Evolutionary conservation across 1,140 invertebrate species (phyloP).

Genomic region (Saccostrea glomerata): DNA sequence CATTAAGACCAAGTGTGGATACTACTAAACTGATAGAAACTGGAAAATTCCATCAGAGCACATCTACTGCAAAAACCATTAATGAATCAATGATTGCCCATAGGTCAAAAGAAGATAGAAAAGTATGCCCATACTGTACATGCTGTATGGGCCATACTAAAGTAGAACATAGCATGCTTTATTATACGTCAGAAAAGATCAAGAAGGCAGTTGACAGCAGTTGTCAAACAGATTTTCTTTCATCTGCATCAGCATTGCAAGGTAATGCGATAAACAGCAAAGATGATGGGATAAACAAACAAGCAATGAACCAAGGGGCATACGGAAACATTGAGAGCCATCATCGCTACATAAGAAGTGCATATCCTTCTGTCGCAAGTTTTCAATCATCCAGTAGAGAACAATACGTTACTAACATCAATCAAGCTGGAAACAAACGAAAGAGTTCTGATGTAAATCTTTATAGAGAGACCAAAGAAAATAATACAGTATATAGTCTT

Average conservation of each 20-base stretch:
- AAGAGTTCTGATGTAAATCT: too few species aligned
- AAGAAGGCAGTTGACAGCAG: neutral
- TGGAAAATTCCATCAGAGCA: neutral
- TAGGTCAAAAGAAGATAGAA: neutral
- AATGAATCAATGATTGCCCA: neutral
- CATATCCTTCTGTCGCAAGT: too few species aligned
- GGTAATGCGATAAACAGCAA: neutral
- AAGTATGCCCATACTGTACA: neutral
- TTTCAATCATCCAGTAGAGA: too few species aligned
- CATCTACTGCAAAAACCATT: neutral
- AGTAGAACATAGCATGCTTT: neutral
- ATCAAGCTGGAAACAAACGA: too few species aligned
- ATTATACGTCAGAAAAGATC: neutral
- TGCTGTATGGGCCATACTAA: neutral
- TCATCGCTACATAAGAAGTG: too few species aligned
- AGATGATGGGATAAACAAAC: neutral
- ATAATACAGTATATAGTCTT: neutral
- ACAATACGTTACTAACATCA: too few species aligned
- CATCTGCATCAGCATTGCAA: neutral
- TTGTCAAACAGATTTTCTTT: neutral
- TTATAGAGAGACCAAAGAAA: neutral
- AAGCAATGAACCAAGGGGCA: neutral
- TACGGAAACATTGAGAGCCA: neutral
- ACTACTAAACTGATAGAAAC: neutral
- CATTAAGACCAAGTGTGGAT: neutral